Conservation (phyloP, 1,140 invertebrate genomes). For the Diorhabda carinulata region DNA sequence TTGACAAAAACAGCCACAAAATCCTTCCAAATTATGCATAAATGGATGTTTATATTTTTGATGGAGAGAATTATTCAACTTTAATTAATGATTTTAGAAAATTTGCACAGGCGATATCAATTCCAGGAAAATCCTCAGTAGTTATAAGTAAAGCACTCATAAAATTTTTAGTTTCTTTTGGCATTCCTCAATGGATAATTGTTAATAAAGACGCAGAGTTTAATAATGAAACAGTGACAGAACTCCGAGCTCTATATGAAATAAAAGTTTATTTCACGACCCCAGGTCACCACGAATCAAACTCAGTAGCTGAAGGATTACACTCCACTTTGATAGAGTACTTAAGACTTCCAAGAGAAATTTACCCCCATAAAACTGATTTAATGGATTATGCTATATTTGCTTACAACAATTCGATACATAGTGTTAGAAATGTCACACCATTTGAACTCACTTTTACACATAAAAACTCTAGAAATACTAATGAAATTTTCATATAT, state of each 20-base stretch:
- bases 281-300: slow-evolving; percentile 16
- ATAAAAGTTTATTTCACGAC: slow-evolving; percentile 24
- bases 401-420: slow-evolving; percentile 19
- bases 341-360: slow-evolving; percentile 7
- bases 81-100: not conserved
- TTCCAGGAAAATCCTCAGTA: not conserved
- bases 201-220: slow-evolving; percentile 23
- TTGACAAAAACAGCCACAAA: not conserved
- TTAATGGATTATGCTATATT: slow-evolving; percentile 17
- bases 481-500: not conserved
- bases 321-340: slow-evolving; percentile 25
- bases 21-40: not conserved
- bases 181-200: slow-evolving; percentile 16
- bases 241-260: slow-evolving; percentile 22
- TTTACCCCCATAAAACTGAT: not conserved
- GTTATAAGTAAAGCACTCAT: not conserved
- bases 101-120: not conserved
- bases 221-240: slow-evolving; percentile 14
- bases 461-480: slow-evolving; percentile 12
- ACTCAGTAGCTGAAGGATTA: slow-evolving; percentile 20
- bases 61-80: not conserved
- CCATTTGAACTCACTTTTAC: slow-evolving; percentile 21
- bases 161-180: not conserved
- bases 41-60: slow-evolving; percentile 1
- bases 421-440: slow-evolving; percentile 17